A percentile compares a stretch with the other conserved stretches of the same genome.
Evolutionary conservation across 2,888 invertebrate genomes (phyloP).

Genomic region (Lepas anatifera): DNA sequence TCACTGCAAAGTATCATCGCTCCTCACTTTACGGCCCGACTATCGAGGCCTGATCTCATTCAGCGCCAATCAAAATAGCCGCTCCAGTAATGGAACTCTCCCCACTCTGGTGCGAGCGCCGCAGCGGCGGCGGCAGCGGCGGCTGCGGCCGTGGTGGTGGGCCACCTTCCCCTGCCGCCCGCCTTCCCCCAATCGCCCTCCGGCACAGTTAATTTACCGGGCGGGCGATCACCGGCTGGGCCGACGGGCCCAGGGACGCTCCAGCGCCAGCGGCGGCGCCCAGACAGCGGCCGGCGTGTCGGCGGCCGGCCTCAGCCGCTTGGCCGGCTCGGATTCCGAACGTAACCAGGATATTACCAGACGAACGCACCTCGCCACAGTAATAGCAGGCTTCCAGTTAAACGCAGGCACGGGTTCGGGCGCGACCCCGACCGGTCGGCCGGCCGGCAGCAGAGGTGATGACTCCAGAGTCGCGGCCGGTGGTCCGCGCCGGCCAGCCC

Average conservation of each 20-base stretch:
- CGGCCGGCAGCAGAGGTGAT: too few species aligned
- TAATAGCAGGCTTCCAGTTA: conserved; percentile 11
- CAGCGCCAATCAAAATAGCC: neutral
- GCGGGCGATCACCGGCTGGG: neutral
- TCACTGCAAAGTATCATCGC: neutral
- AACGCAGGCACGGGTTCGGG: too few species aligned
- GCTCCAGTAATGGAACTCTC: too few species aligned
- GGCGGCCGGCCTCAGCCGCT: neutral
- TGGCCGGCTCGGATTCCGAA: conserved; percentile 9
- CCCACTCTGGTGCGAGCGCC: too few species aligned
- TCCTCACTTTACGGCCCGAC: neutral
- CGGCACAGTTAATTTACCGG: neutral
- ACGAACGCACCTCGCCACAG: neutral
- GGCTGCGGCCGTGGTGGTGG: too few species aligned
- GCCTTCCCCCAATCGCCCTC: neutral
- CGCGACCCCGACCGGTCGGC: neutral
- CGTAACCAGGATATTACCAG: conserved; percentile 9
- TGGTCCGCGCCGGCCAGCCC: too few species aligned
- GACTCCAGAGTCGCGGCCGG: too few species aligned
- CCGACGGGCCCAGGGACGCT: too few species aligned
- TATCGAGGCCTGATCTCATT: neutral
- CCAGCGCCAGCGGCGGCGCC: neutral
- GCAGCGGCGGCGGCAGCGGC: neutral
- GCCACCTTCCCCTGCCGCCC: too few species aligned
- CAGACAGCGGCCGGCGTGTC: neutral